Percentiles rank a stretch among this genome's conserved stretches.
phyloP scores from a whole-genome alignment of 2,888 invertebrate species.

The Pachliopta kotzebuea region DNA sequence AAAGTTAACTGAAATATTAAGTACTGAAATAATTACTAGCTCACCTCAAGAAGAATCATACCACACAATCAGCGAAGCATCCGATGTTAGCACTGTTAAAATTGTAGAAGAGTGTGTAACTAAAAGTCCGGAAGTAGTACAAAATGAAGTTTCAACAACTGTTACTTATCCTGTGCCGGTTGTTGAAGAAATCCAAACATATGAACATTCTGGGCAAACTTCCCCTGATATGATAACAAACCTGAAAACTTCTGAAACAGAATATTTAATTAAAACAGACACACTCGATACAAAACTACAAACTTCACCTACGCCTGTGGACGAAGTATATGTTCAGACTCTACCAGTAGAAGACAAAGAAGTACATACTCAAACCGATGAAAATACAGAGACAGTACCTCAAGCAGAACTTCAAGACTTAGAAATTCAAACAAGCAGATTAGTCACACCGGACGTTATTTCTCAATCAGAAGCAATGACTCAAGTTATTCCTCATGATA shows the following conservation, averaged over 20 bases:
- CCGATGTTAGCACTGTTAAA: constrained; percentile 82
- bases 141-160: constrained; percentile 75
- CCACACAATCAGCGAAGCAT: constrained; percentile 79
- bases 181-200: constrained; percentile 78
- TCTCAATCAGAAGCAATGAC: constrained; percentile 75
- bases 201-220: constrained; percentile 81
- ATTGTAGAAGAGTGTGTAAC: constrained; percentile 83
- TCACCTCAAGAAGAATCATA: constrained; percentile 81
- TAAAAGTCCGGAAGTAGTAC: constrained; percentile 68
- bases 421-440: constrained; percentile 67
- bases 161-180: constrained; percentile 81
- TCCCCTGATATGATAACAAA: constrained; percentile 71
- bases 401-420: constrained; percentile 61
- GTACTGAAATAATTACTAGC: constrained; percentile 71
- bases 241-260: constrained; percentile 51
- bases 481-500: constrained; percentile 73
- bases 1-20: constrained; percentile 67
- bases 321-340: constrained; percentile 82
- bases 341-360: constrained; percentile 71
- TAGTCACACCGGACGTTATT: constrained; percentile 57
- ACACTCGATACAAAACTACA: constrained; percentile 69
- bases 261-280: constrained; percentile 58
- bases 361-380: constrained; percentile 64
- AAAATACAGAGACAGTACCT: constrained; percentile 54
- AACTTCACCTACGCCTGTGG: constrained; percentile 74